These are phyloP conservation scores for Hemicentrotus pulcherrimus DNA, from an alignment of 35 echinoderm and acorn worm species.

Conservation along the genomic window DNA sequence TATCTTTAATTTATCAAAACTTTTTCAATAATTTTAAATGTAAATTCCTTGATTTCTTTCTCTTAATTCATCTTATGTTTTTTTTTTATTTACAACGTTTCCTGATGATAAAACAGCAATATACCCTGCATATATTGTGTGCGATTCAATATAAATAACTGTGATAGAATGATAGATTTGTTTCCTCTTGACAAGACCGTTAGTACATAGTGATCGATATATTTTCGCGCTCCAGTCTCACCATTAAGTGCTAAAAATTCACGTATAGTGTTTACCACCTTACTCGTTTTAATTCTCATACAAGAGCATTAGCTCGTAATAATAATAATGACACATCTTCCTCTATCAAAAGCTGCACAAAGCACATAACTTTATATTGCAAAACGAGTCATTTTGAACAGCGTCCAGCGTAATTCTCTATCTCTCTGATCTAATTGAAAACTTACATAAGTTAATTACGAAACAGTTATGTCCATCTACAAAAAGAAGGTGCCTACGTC, in stretches of 20 bases:
- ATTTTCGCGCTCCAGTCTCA: not conserved
- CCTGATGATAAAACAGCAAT: not conserved
- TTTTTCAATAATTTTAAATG: too few species aligned
- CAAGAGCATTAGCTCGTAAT: not conserved
- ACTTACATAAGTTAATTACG: not conserved
- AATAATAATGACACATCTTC: not conserved
- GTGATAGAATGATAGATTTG: not conserved
- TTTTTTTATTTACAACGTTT: not conserved
- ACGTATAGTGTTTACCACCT: not conserved
- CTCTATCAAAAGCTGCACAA: not conserved
- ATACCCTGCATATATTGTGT: not conserved
- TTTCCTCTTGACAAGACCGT: not conserved
- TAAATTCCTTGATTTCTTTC: too few species aligned
- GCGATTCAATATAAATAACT: not conserved
- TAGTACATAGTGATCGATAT: not conserved
- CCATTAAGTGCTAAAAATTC: not conserved
- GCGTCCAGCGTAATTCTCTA: constrained; percentile 20
- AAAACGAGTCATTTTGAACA: constrained; percentile 19
- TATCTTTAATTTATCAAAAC: too few species aligned
- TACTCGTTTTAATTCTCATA: not conserved
- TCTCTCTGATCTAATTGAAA: not conserved
- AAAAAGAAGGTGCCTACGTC: constrained; percentile 15
- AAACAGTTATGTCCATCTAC: not conserved
- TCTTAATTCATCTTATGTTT: too few species aligned
- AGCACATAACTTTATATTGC: constrained; percentile 30